Evolutionary conservation across 2,888 invertebrate genomes (phyloP), one percentile per base, ranked within the genome.

Genomic region (Folsomia manolachei): DNA sequence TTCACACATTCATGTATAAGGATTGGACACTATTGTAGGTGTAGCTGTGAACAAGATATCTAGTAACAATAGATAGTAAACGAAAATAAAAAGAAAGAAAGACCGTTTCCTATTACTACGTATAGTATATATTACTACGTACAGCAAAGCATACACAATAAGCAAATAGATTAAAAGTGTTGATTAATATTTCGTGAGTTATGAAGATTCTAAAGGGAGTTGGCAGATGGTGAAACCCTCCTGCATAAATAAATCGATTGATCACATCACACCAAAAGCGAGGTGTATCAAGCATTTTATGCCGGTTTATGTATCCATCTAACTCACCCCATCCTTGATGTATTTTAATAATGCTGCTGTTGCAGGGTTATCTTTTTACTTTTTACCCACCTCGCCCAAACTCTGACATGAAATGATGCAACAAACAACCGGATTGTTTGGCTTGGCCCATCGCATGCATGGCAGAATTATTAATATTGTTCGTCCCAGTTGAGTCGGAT

Each of bases 191-290:
- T 56, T 56, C n/a, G 21, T 56, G 21, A 56, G 56, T 56, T 56
- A 56, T 56, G 56, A 19, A 18, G 18, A 56, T 56, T 56, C 19
- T 56, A 56, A 56, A 56, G 56, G 19, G 56, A 56, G 11, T 51
- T 51, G 51, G 18, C 51, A 51, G 51, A n/a, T 56, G 56, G 56
- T 56, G 56, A 56, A 56, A 56, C 56, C 56, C 56, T 56, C 56
- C 21, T 56, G 56, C 56, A 56, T 56, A 56, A 56, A 56, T 56
- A 56, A 56, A 56, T 56, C 56, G 19, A 56, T 56, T 56, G 56
- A 56, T 56, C 56, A 56, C 56, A 56, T 56, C 21, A 21, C 56
- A 56, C 21, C 21, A 56, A 56, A n/a, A 19, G 21, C 56, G 21
- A n/a, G 21, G 21, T 56, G 21, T 21, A 56, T 19, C 19, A 56